phyloP scores from a whole-genome alignment of 2,888 invertebrate species.

The Parnassius apollo region DNA sequence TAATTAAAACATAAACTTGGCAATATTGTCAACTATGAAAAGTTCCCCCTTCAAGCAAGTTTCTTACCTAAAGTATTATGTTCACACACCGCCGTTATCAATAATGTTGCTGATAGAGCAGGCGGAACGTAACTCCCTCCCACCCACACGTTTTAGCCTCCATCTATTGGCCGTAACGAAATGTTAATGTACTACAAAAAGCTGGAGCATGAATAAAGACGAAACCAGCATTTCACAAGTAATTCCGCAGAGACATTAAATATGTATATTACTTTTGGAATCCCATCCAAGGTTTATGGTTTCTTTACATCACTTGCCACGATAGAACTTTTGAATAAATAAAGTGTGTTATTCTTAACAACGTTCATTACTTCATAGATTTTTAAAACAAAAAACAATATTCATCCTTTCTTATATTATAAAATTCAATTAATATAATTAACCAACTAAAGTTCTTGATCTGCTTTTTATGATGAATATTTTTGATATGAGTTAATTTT shows the following conservation, averaged over 20 bases:
- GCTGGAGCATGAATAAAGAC: background rate
- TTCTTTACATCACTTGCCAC: no score
- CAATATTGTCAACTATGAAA: conserved; percentile 12
- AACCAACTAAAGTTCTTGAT: no score
- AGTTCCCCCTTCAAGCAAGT: conserved; percentile 10
- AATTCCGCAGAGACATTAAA: conserved; percentile 10
- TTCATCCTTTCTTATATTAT: no score
- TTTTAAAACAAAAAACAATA: no score
- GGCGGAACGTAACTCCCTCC: conserved; percentile 1
- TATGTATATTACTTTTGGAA: conserved; percentile 1
- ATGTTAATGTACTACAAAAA: conserved; percentile 11
- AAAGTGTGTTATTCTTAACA: no score
- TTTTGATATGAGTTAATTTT: no score
- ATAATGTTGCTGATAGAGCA: conserved; percentile 20
- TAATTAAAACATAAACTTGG: background rate
- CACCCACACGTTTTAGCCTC: background rate
- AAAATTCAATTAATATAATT: no score
- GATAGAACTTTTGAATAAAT: no score
- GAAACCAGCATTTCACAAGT: background rate
- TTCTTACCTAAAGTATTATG: conserved; percentile 8
- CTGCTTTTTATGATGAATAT: no score
- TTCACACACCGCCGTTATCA: conserved; percentile 22
- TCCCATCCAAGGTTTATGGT: no score
- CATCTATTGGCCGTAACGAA: conserved; percentile 9
- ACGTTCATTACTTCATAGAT: no score